phyloP scores from a whole-genome alignment of 2,888 invertebrate species.

The Eulithis prunata region DNA sequence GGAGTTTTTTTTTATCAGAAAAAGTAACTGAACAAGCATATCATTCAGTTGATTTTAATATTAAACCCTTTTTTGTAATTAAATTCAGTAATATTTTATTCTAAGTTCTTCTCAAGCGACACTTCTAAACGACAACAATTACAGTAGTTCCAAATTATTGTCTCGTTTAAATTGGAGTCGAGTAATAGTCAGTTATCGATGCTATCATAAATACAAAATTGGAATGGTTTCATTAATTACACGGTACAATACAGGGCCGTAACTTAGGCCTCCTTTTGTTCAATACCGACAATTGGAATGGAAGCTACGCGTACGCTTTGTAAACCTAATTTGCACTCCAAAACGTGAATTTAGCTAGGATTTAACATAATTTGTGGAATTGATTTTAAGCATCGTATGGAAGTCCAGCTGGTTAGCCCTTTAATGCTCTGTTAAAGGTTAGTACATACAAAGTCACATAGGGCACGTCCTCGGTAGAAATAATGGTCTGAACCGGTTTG shows the following conservation, averaged over 20 bases:
- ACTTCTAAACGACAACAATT: slow-evolving; percentile 18
- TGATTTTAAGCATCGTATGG: no score
- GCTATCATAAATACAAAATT: slow-evolving; percentile 41
- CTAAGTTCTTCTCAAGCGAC: slow-evolving; percentile 1
- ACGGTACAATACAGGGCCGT: slow-evolving; percentile 25
- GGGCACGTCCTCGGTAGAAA: no score
- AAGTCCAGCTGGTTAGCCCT: no score
- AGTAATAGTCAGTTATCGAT: slow-evolving; percentile 41
- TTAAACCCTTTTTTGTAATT: not conserved
- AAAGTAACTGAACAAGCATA: no score
- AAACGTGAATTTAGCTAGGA: no score
- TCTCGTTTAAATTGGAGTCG: slow-evolving; percentile 22
- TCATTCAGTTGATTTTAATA: no score
- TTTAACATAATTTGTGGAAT: no score
- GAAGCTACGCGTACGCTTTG: not conserved
- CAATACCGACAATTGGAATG: slow-evolving; percentile 4
- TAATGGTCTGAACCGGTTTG: no score
- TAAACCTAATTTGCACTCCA: not conserved
- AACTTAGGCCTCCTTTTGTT: slow-evolving; percentile 17
- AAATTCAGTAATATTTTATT: not conserved
- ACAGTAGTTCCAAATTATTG: slow-evolving; percentile 11
- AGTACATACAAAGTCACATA: no score
- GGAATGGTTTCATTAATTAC: slow-evolving; percentile 45
- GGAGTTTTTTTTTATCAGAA: no score
- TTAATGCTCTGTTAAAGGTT: no score